A percentile compares a stretch with the other conserved stretches of the same genome.
Evolutionary conservation across 92 coral and sea anemone genomes (phyloP).

Genomic region (Phenganax subtilis): DNA sequence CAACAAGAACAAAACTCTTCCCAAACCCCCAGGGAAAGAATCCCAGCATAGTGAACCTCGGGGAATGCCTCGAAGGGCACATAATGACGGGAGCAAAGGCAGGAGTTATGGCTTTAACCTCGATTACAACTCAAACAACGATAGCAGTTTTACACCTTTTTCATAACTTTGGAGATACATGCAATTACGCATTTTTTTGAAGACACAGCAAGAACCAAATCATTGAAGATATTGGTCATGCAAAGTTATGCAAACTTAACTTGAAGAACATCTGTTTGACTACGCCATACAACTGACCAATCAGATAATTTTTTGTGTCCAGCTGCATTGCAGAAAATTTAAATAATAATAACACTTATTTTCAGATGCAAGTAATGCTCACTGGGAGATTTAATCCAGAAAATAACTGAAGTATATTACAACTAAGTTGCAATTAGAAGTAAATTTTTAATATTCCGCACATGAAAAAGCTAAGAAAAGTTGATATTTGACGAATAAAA

Average conservation of each 20-base stretch:
- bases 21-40: conserved; percentile 17
- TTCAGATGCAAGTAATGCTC: no score
- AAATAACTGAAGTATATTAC: not conserved
- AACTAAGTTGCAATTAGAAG: not conserved
- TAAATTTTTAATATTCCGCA: not conserved
- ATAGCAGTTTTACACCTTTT: conserved; percentile 21
- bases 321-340: no score
- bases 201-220: no score
- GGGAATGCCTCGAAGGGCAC: conserved; percentile 37
- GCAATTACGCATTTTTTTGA: no score
- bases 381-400: no score
- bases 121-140: conserved; percentile 35
- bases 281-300: no score
- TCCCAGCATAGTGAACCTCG: conserved; percentile 9
- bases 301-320: no score
- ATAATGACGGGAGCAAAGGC: conserved; percentile 38
- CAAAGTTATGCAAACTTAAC: no score
- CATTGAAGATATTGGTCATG: no score
- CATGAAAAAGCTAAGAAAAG: not conserved
- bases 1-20: conserved; percentile 25
- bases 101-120: conserved; percentile 28
- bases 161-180: not conserved
- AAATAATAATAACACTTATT: no score
- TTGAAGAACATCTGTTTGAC: no score
- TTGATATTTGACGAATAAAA: not conserved